These are phyloP conservation scores for Coendou prehensilis DNA, from an alignment of 2,797 vertebrate genomes.

Conservation along the genomic window DNA sequence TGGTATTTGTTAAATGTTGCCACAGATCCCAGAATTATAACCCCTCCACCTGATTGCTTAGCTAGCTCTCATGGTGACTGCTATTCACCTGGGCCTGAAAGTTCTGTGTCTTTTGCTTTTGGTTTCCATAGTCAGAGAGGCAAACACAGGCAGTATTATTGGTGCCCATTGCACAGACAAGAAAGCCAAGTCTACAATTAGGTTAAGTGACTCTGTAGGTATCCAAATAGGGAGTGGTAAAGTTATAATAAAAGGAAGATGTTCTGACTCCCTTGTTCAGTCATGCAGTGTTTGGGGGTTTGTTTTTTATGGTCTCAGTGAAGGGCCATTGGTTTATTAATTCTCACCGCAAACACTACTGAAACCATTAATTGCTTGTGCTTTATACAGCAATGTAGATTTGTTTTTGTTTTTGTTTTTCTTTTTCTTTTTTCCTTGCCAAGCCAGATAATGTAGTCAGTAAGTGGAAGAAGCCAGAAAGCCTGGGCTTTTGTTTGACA, in stretches of 20 bases:
- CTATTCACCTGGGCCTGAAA: not conserved
- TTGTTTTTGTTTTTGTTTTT: not conserved
- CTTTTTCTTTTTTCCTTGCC: not conserved
- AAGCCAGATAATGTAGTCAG: not conserved
- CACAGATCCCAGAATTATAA: not conserved
- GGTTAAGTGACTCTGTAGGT: not conserved
- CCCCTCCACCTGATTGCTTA: not conserved
- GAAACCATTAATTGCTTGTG: constrained; percentile 63
- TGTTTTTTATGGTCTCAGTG: not conserved
- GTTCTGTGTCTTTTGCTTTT: not conserved
- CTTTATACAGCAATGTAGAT: constrained; percentile 39
- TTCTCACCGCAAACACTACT: constrained; percentile 67
- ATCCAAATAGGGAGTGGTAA: not conserved
- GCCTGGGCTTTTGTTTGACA: not conserved
- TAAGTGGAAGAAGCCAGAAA: not conserved
- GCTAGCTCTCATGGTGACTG: not conserved
- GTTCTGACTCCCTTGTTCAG: not conserved
- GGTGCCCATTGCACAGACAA: not conserved
- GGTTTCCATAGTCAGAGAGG: not conserved
- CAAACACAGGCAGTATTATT: not conserved
- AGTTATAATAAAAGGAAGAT: not conserved
- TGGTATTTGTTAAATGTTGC: not conserved
- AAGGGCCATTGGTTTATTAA: not conserved
- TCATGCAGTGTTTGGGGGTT: not conserved
- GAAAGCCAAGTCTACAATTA: not conserved